Evolutionary conservation across 2,888 invertebrate species (phyloP), one percentile per base, ranked within the genome.

Genomic region (Ischnura elegans): DNA sequence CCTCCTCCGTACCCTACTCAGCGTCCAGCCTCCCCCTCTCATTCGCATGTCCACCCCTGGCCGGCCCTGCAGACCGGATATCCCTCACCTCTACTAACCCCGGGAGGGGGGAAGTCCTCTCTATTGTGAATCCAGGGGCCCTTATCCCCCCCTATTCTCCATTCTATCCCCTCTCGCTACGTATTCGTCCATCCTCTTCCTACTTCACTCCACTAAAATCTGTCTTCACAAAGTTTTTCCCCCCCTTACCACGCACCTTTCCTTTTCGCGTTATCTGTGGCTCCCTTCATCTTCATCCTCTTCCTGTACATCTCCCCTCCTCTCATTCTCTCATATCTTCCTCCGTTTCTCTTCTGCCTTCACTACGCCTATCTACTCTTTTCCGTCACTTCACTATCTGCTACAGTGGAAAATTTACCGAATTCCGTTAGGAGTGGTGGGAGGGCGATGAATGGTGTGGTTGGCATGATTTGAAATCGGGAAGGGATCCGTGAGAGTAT

Each of bases 61-160:
- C 90, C 90, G 36, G 76, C 76, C 29, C 13, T 25, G 61, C 61
- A 61, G 61, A 76, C 76, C 76, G 76, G 76, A 90, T 90, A 90
- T 90, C 90, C 55, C 61, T 61, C 43, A 43, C 21, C 3, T 43
- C 90, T 36, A 25, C 19, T 10, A 21, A 6, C 86, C 46, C 85
- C 43, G 13, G 6, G 8, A 76, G 36, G 76, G 10, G 76, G 76
- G 76, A 29, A n/a, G n/a, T 51, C 42, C 43, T 43, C 90, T 46
- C 90, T 46, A 55, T 61, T 90, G 61, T 90, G 90, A 29, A 76
- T 42, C 61, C 43, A 61, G 42, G 51, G 51, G 25, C 42, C 87
- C 21, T 1, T 86, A 46, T 46, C 45, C 43, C 19, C 21, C 42
- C 19, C 45, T 13, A 61, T 25, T 25, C 8, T 47, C 47, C 21